Conservation (phyloP, 2,888 invertebrate species). For the Tuberolachnus salignus region DNA sequence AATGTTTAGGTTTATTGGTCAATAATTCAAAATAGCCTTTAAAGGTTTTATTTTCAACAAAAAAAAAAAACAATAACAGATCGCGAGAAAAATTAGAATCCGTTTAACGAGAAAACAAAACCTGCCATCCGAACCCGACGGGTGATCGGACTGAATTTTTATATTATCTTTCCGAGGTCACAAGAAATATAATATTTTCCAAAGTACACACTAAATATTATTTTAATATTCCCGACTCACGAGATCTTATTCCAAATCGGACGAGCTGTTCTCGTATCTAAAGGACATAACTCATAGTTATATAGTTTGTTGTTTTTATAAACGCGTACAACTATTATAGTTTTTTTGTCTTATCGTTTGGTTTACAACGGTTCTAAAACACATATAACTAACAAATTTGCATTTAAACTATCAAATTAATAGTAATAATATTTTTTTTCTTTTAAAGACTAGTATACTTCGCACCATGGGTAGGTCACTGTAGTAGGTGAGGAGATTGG, state of each 20-base stretch:
- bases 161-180: conserved; percentile 1
- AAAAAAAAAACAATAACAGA: conserved; percentile 40
- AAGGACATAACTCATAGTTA: background rate
- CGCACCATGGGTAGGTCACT: too few relatives aligned
- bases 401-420: background rate
- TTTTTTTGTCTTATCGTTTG: background rate
- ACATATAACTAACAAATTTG: background rate
- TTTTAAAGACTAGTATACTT: too few relatives aligned
- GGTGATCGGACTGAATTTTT: conserved; percentile 4
- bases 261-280: too few relatives aligned
- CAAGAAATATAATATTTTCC: background rate
- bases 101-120: conserved; percentile 11
- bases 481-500: too few relatives aligned
- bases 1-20: conserved; percentile 20
- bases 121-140: background rate
- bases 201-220: background rate
- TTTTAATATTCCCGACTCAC: background rate
- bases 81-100: background rate
- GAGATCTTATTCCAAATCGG: background rate
- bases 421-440: too few relatives aligned
- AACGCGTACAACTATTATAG: background rate
- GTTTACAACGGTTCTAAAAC: background rate
- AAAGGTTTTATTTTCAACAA: conserved; percentile 7
- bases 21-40: conserved; percentile 25
- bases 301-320: too few relatives aligned